Evolutionary conservation across 1,140 invertebrate species (phyloP), one percentile per base, ranked within the genome.

Genomic region (Lucilia cuprina): DNA sequence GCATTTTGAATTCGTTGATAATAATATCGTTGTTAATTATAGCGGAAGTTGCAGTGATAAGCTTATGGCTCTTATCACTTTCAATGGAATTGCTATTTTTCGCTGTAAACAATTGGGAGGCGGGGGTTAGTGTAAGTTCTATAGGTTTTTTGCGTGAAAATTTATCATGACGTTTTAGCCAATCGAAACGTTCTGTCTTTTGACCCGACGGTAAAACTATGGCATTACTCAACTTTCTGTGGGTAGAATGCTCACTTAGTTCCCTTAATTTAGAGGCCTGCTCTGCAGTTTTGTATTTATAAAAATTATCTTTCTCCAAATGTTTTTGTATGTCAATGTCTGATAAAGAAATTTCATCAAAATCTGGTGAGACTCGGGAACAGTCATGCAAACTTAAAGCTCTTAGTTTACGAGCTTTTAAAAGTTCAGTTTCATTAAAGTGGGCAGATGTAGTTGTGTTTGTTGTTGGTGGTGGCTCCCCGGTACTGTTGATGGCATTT

Each of bases 271-370:
- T 77, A 80, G 88, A 86, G 85, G 88, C 88, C 84, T 90, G 89
- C 21, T 90, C 90, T 74, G 90, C 90, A 85, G 89, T 91, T 86
- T 91, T 91, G 85, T 91, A 91, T 83, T 91, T 91, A 83, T 91
- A 91, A 85, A 91, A 91, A 74, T 91, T 91, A 83, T 91, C 90
- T 60, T 89, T 89, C 10, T 87, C 86, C 14, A 86, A 84, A 35
- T 90, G 89, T 55, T 75, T 70, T 70, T 82, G 25, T 35, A 74
- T 25, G 19, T 83, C 70, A 13, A 49, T 35, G 5, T 47, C 35
- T 2, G 77, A 13, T 21, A 80, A 49, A 77, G n/a, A 21, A 21
- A 70, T 21, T 25, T 74, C n/a, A 12, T 74, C 82, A 47, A 83
- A 74, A 21, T 70, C 65, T 12, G n/a, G n/a, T 3, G 65, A 70